Evolutionary conservation across 2,888 invertebrate species (phyloP), one percentile per base, ranked within the genome.

Genomic region (Gibbula magus): DNA sequence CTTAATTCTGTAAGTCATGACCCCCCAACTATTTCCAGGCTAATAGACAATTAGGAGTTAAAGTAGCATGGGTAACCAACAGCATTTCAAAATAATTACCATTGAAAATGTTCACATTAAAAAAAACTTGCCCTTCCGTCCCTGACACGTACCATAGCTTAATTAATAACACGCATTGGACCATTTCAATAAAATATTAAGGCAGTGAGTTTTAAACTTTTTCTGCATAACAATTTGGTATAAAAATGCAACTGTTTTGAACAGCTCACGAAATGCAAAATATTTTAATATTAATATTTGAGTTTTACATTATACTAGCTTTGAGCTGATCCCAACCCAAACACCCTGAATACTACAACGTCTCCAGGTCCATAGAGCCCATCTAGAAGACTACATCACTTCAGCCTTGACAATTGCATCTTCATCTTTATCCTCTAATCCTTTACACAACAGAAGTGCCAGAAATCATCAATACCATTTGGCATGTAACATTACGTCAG

Each of bases 161-260:
- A 45, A 10, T 45, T 45, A 25, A 61, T 61, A 61, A 61, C 29
- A 61, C 61, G 13, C 61, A 61, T 61, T 61, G 61, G 61, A 61
- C 61, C 61, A 61, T 61, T 61, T 61, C 61, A 61, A 61, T 61
- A 61, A 61, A 61, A 61, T 61, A 61, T 61, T 61, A 61, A 61
- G 61, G 61, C 61, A 61, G 61, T 61, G 61, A 61, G 61, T 61
- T 61, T 61, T 61, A 25, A 61, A 61, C 61, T 61, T 61, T 61
- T 25, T 61, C 61, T 61, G 61, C 61, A 61, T 61, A 61, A 61
- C 61, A 61, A 61, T 61, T 61, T 29, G 29, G 61, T 61, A 61
- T 61, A 61, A 61, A 61, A 61, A 29, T 29, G 25, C 29, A 61
- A 61, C 61, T 61, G 61, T 61, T 61, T 61, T 29, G 61, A 61